Conservation (phyloP, 2,888 invertebrate species). For the Tinea pellionella region DNA sequence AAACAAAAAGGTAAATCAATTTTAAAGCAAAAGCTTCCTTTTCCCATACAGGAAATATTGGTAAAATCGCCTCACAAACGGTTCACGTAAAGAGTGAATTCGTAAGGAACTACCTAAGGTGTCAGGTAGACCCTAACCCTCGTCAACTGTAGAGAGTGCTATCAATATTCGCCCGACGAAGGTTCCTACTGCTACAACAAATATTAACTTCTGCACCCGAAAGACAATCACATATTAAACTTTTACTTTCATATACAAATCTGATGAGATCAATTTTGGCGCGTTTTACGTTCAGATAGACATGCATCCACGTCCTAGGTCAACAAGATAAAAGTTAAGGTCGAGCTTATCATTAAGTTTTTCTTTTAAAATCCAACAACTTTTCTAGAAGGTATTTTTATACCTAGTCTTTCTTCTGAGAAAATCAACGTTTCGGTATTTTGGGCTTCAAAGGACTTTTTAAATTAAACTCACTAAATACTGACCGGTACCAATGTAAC, state of each 20-base stretch:
- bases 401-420: too few species aligned
- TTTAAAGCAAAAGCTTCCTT: not conserved
- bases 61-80: not conserved
- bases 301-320: too few species aligned
- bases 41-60: not conserved
- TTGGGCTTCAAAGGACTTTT: too few species aligned
- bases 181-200: slow-evolving; percentile 2
- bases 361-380: too few species aligned
- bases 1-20: not conserved
- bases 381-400: too few species aligned
- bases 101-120: slow-evolving; percentile 2
- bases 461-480: too few species aligned
- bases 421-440: too few species aligned
- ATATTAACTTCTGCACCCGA: not conserved
- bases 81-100: not conserved
- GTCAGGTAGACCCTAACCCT: slow-evolving; percentile 2
- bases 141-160: slow-evolving; percentile 1
- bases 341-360: too few species aligned
- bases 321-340: too few species aligned
- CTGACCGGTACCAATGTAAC: too few species aligned
- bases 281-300: too few species aligned
- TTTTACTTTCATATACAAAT: not conserved
- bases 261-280: too few species aligned
- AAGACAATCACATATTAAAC: slow-evolving; percentile 7
- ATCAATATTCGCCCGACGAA: slow-evolving; percentile 1